Conservation (phyloP, 2,797 vertebrate species). For the Gymnoscopelus microlampas region DNA sequence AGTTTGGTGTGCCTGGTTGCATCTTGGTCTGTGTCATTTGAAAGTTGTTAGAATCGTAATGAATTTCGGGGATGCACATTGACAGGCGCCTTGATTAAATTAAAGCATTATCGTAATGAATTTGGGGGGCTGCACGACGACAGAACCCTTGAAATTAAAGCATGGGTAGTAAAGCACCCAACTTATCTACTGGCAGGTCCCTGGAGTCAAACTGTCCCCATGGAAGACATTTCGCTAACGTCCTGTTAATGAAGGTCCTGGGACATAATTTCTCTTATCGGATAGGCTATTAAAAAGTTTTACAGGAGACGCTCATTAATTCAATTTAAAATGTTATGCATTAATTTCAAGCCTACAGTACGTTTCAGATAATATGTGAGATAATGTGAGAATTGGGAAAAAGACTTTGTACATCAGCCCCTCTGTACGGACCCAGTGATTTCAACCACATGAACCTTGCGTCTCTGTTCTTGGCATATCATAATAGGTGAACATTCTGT, state of each 20-base stretch:
- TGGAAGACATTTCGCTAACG: constrained; percentile 29
- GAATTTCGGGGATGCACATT: no score
- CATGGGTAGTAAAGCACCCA: constrained; percentile 8
- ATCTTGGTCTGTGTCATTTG: no score
- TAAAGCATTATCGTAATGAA: no score
- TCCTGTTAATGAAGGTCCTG: constrained; percentile 45
- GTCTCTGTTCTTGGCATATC: no score
- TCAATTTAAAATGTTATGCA: constrained; percentile 58
- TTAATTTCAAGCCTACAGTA: constrained; percentile 33
- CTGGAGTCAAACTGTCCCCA: constrained; percentile 29
- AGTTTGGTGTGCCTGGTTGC: no score
- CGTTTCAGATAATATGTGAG: constrained; percentile 17
- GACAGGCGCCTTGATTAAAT: no score
- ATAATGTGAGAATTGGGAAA: constrained; percentile 15
- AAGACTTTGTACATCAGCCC: constrained; percentile 2
- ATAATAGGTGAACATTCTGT: no score
- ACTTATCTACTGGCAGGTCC: constrained; percentile 31
- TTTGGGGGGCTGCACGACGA: no score
- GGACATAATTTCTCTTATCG: constrained; percentile 52
- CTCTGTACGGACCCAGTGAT: no score
- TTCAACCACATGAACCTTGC: no score
- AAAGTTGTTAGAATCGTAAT: no score
- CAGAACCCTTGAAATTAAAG: constrained; percentile 14
- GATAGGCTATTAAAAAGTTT: constrained; percentile 56
- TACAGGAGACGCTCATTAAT: constrained; percentile 48